Percentiles rank a stretch among this genome's conserved stretches.
Evolutionary conservation across 1,140 invertebrate genomes (phyloP).

Genomic region (Saccostrea glomerata): DNA sequence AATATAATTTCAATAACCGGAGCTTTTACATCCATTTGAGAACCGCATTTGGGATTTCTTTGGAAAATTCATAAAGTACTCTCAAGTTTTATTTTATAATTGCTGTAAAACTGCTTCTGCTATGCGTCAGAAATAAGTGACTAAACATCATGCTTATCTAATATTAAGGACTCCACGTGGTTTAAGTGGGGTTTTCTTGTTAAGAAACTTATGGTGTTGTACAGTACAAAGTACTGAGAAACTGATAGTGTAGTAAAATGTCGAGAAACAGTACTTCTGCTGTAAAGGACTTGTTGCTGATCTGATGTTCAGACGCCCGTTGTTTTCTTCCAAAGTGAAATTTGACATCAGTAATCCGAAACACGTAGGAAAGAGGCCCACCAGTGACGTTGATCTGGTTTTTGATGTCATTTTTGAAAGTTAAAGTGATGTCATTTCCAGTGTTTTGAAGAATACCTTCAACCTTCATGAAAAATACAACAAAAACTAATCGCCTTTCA

Average conservation of each 20-base stretch:
- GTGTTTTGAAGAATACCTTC: constrained; percentile 66
- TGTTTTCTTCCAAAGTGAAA: constrained; percentile 91
- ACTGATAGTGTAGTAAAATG: too few species aligned
- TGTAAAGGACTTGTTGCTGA: constrained; percentile 83
- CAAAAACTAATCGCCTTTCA: neutral
- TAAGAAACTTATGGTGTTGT: too few species aligned
- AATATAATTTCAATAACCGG: constrained; percentile 15
- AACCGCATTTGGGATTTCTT: neutral
- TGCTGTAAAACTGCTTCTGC: neutral
- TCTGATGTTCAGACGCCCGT: constrained; percentile 91
- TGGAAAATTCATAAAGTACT: neutral
- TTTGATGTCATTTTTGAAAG: constrained; percentile 55
- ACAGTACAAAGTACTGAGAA: too few species aligned
- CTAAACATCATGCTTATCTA: neutral
- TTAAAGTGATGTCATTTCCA: constrained; percentile 67
- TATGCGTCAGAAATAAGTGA: neutral
- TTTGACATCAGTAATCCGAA: constrained; percentile 81
- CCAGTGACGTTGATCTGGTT: constrained; percentile 66
- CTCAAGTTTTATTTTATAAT: neutral
- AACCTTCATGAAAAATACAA: constrained; percentile 33
- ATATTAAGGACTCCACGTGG: too few species aligned
- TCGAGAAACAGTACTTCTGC: constrained; percentile 66
- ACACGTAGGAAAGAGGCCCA: constrained; percentile 71
- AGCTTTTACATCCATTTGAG: neutral
- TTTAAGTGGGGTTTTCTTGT: too few species aligned